Base-by-base conservation (phyloP, 1,140 invertebrate species). In the Diplogasteroides magnus region DNA sequence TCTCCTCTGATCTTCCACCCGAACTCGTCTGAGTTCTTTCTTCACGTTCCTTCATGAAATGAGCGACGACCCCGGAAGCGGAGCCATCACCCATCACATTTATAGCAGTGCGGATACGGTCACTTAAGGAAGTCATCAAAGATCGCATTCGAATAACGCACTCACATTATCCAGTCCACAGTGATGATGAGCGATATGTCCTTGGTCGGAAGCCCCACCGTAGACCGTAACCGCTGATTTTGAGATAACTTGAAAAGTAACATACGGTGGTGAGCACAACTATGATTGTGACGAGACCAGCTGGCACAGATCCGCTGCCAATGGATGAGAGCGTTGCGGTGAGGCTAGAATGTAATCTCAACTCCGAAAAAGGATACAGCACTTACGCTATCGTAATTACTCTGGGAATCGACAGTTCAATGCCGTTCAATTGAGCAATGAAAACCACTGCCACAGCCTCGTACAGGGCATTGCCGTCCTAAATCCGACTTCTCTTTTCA, bases 91-190 rank as follows among this genome's bases (percentile, higher is more conserved):
- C n/a, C n/a, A n/a, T n/a, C n/a, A n/a, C n/a, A n/a, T n/a, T n/a
- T n/a, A n/a, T n/a, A n/a, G n/a, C n/a, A n/a, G n/a, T 59, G 93
- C 93, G 58, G 94, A 86, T n/a, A 60, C 91, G 90, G 84, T 97
- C 94, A 70, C 94, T 94, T 77, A 95, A 88, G 14, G 97, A 93
- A 83, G 97, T 97, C 70, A 96, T 92, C 68, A 92, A 91, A 58
- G 94, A 97, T 67, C 94, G 88, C 87, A 97, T 93, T 74, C 93
- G 90, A 85, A 32, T 28, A 14, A 75, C 14, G n/a, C 67, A 88
- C 91, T 90, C 86, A 95, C 92, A 97, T 86, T 31, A 97, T 86
- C 94, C 94, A 97, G 86, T 97, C 94, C n/a, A 96, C 91, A 14
- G 93, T 92, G 66, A 96, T 88, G 77, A 97, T 93, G 26, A 94